Percentiles rank a stretch among this genome's conserved stretches.
These are phyloP conservation scores for Miichthys miiuy DNA, from an alignment of 2,797 vertebrate species.

Conservation along the genomic window DNA sequence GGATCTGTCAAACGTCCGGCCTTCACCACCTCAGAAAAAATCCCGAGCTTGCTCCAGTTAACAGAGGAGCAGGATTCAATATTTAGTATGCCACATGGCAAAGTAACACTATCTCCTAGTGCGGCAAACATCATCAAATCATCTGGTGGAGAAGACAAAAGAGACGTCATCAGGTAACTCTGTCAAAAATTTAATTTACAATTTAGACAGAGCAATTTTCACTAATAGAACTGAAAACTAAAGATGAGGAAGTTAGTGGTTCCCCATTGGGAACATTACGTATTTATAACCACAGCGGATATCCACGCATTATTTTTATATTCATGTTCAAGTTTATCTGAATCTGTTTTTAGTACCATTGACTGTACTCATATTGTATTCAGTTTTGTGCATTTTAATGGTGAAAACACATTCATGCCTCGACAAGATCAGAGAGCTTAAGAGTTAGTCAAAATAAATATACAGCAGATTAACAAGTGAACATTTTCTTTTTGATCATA, in stretches of 20 bases:
- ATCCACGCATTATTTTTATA: not conserved
- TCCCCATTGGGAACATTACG: not conserved
- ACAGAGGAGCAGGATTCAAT: constrained; percentile 56
- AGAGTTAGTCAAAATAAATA: not conserved
- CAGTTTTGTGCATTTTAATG: not conserved
- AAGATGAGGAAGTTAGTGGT: not conserved
- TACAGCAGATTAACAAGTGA: constrained; percentile 1
- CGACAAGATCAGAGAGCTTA: not conserved
- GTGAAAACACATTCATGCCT: not conserved
- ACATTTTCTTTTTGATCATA: not conserved
- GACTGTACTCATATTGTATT: not conserved
- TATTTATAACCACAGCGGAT: not conserved
- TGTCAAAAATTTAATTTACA: not conserved
- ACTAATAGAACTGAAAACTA: not conserved
- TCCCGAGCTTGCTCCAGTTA: constrained; percentile 49
- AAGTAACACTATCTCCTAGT: constrained; percentile 47
- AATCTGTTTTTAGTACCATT: not conserved
- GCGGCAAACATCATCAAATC: constrained; percentile 34
- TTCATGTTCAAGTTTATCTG: not conserved
- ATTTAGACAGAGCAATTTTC: not conserved
- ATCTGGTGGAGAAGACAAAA: constrained; percentile 24
- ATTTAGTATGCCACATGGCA: constrained; percentile 63
- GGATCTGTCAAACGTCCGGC: constrained; percentile 37
- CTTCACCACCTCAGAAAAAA: constrained; percentile 38
- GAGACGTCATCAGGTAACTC: not conserved